phyloP scores from a whole-genome alignment of 2,113 vertebrate species.

The Oceanodroma tethys region DNA sequence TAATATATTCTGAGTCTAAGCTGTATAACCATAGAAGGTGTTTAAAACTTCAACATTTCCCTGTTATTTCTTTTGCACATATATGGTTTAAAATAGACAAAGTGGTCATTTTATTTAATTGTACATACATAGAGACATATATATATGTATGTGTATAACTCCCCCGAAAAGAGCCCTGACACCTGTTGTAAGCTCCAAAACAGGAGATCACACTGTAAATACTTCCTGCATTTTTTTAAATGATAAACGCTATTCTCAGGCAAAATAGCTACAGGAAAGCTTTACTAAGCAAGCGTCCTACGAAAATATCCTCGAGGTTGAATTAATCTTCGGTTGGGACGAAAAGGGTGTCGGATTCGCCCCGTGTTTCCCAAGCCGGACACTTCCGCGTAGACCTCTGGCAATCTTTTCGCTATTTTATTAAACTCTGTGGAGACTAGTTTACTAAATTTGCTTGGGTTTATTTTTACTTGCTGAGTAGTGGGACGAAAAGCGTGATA shows the following conservation, averaged over 20 bases:
- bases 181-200: constrained; percentile 10
- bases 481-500: not conserved
- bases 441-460: not conserved
- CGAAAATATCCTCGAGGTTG: not conserved
- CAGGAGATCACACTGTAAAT: not conserved
- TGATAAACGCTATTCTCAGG: not conserved
- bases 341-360: accelerated
- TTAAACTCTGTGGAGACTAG: too few relatives aligned
- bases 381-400: not conserved
- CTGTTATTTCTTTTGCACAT: not conserved
- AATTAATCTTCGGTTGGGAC: accelerated
- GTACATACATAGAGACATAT: not conserved
- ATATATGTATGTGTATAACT: not conserved
- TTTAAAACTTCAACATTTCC: not conserved
- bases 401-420: not conserved
- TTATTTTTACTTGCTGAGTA: not conserved
- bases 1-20: not conserved
- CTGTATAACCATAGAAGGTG: not conserved
- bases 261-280: not conserved
- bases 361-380: not conserved
- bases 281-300: not conserved
- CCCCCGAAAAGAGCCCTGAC: not conserved
- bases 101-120: not conserved
- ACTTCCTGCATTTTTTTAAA: accelerated
- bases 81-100: not conserved